phyloP scores from a whole-genome alignment of 2,113 vertebrate species.

The Chamaetylas fuelleborni region DNA sequence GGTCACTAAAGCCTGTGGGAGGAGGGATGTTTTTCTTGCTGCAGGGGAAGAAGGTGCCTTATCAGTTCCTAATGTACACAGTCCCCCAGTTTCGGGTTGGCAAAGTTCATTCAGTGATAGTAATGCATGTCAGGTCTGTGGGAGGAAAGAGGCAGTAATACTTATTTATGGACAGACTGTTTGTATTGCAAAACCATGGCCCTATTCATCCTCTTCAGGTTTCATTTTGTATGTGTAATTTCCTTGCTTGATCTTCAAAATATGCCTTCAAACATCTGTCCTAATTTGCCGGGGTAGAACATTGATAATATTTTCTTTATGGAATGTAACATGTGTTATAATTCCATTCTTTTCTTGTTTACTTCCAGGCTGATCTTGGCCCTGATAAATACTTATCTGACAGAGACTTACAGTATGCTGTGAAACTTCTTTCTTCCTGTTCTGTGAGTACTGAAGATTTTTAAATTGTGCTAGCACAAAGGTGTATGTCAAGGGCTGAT shows the following conservation, averaged over 20 bases:
- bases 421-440: slow-evolving; percentile 88
- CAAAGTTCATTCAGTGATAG: not conserved
- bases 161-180: not conserved
- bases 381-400: slow-evolving; percentile 95
- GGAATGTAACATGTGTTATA: not conserved
- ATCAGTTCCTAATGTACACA: not conserved
- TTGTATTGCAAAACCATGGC: not conserved
- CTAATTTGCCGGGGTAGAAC: not conserved
- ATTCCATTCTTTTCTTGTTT: not conserved
- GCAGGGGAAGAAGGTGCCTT: not conserved
- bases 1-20: not conserved
- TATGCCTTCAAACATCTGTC: not conserved
- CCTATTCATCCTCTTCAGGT: not conserved
- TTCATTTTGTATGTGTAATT: not conserved
- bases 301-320: not conserved
- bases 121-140: not conserved
- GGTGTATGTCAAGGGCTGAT: not conserved
- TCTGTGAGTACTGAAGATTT: slow-evolving; percentile 79
- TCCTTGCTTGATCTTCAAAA: not conserved
- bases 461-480: not conserved
- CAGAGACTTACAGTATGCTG: slow-evolving; percentile 92
- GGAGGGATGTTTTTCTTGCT: not conserved
- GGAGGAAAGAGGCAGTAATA: not conserved
- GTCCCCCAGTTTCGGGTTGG: not conserved
- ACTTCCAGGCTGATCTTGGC: slow-evolving; percentile 90